These are phyloP conservation scores for Gorsachius magnificus DNA, from an alignment of 2,797 vertebrate species.

Conservation along the genomic window DNA sequence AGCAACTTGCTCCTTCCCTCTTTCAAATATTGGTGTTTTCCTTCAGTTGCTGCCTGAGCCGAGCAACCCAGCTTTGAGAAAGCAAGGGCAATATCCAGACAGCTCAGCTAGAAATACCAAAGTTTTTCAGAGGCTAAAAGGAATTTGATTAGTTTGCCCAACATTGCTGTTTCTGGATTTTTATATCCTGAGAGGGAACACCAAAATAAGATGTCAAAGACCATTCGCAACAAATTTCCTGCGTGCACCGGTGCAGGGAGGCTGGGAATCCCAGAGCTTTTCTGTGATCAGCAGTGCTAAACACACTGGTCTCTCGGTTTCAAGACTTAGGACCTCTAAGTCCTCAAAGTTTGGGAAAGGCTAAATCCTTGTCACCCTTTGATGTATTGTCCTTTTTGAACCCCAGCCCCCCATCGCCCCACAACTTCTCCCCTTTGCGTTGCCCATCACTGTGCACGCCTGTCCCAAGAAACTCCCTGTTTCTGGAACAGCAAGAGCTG, in stretches of 20 bases:
- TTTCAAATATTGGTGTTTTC: not conserved
- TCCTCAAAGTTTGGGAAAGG: not conserved
- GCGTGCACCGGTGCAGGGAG: not conserved
- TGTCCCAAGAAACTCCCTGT: not conserved
- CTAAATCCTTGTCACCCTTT: not conserved
- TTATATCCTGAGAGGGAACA: not conserved
- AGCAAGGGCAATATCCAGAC: not conserved
- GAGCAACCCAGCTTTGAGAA: not conserved
- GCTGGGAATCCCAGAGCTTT: not conserved
- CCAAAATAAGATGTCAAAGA: not conserved
- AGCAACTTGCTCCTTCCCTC: not conserved
- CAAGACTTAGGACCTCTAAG: not conserved
- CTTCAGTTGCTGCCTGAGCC: not conserved
- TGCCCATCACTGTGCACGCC: accelerated
- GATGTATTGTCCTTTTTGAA: not conserved
- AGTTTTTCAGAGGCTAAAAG: not conserved
- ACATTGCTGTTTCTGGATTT: not conserved
- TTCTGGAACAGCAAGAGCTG: not conserved
- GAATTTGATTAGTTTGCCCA: not conserved
- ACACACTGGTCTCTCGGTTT: accelerated
- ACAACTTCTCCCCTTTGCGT: not conserved
- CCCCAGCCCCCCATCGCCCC: not conserved
- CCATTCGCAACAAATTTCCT: not conserved
- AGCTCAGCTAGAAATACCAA: not conserved
- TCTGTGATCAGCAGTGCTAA: not conserved